phyloP scores from a whole-genome alignment of 2,888 invertebrate species.

The Junonia oenone region DNA sequence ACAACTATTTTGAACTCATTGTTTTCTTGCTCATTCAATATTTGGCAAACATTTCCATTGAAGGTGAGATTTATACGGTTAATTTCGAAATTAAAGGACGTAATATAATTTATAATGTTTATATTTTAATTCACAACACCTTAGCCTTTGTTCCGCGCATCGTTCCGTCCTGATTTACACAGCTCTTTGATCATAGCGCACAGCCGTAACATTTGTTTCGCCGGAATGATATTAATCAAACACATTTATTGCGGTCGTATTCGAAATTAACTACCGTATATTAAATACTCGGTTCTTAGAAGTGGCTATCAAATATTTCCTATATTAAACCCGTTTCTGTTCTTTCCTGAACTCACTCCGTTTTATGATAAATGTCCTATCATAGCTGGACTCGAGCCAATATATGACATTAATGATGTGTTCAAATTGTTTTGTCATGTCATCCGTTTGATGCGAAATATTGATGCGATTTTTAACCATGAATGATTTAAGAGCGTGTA shows the following conservation, averaged over 20 bases:
- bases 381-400: slow-evolving; percentile 65
- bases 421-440: slow-evolving; percentile 19
- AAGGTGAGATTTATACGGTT: slow-evolving; percentile 7
- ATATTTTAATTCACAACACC: slow-evolving; percentile 46
- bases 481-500: neutral
- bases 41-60: slow-evolving; percentile 12
- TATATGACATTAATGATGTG: slow-evolving; percentile 40
- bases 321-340: slow-evolving; percentile 61
- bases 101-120: slow-evolving; percentile 33
- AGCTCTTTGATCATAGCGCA: slow-evolving; percentile 59
- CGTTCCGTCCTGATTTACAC: slow-evolving; percentile 54
- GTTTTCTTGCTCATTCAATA: slow-evolving; percentile 4
- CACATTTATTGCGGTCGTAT: slow-evolving; percentile 69
- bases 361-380: slow-evolving; percentile 47
- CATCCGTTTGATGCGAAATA: neutral
- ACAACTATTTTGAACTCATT: neutral
- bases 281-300: slow-evolving; percentile 66
- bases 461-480: slow-evolving; percentile 14
- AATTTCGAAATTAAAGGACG: slow-evolving; percentile 10
- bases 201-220: slow-evolving; percentile 65
- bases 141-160: slow-evolving; percentile 40
- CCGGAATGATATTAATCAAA: slow-evolving; percentile 73
- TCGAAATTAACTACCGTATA: slow-evolving; percentile 64
- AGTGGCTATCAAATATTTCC: slow-evolving; percentile 74
- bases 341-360: slow-evolving; percentile 55